Evolutionary conservation across 2,888 invertebrate genomes (phyloP), one percentile per base, ranked within the genome.

Genomic region (Zhengitettix transpicula): DNA sequence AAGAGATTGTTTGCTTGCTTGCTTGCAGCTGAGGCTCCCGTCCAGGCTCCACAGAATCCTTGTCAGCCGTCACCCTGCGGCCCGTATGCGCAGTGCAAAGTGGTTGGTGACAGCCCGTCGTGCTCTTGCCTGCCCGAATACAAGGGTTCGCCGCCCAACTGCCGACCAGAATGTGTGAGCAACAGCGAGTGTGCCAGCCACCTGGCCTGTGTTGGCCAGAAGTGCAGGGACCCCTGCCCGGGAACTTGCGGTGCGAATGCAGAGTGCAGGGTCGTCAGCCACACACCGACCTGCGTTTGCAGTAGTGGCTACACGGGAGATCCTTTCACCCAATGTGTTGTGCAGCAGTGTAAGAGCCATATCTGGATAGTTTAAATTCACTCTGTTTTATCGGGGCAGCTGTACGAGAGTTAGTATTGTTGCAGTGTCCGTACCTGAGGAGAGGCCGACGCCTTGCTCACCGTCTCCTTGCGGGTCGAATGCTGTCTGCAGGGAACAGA

Each of bases 391-490:
- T 1, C 51, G 51, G 14, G 9, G 51, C n/a, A 51, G 9, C 9
- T 14, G 9, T 51, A 14, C 9, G 28, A 28, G 28, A 28, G 28
- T 7, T 28, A 5, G 7, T 28, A 7, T 28, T n/a, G 14, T 55
- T 40, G 44, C 55, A 55, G 62, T 54, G 40, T 44, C 52, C 40
- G 40, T 60, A 12, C 86, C 87, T 1, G 52, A 60, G 51, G 63
- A 63, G 40, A 66, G 62, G 40, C 63, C 62, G 47, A 65, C 65
- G n/a, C 64, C 70, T 1, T 75, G 75, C 61, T 60, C 69, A 28
- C 64, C 70, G 1, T 61, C 69, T 73, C 88, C 89, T n/a, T 92
- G 92, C 71, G 90, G 89, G 55, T 73, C 83, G 40, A 88, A 87
- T 70, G 84, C 89, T 28, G 76, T 79, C 65, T 91, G 90, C 69